Evolutionary conservation across 2,113 vertebrate genomes (phyloP), one percentile per base, ranked within the genome.

Genomic region (Alouatta palliata): DNA sequence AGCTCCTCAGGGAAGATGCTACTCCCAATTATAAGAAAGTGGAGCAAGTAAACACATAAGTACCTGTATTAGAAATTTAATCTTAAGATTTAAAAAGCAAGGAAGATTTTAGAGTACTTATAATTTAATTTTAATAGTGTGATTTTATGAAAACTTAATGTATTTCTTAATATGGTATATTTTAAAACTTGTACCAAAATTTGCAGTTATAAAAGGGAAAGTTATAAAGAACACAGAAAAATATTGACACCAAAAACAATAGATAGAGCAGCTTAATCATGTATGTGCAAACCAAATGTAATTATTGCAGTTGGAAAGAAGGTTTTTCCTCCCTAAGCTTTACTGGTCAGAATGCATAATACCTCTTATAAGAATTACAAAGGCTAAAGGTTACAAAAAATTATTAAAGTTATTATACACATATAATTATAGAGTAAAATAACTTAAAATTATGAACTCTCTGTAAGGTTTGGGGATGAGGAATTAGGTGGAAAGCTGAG

Each of bases 11-110:
- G 43, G 94, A 61, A 4, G 54, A 66, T 61, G 61, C 54, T 87
- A 90, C 75, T 96, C 80, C 76, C 90, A 96, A 83, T 83, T 82
- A 70, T 90, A 97, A 91, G 49, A 91, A 97, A 79, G 27, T 13
- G 14, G 25, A 92, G 81, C 71, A 96, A 96, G 87, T 56, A 95
- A 91, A 93, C 35, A 86, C 54, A 81, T 7, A 94, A 84, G 32
- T 35, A 77, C 25, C 5, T 32, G 27, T 45, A 86, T 45, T 75
- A 85, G 35, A 10, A 95, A 90, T n/a, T 68, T 80, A 92, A 84
- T 84, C 43, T 84, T 92, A 71, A 94, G 4, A 96, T 68, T 85
- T 47, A 71, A 79, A 93, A 94, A 84, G 61, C 32, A 94, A 73
- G 16, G 21, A 90, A 86, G 19, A 49, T 66, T 89, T 86, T 83